phyloP scores from a whole-genome alignment of 2,888 invertebrate genomes.

The Phragmatobia fuliginosa region DNA sequence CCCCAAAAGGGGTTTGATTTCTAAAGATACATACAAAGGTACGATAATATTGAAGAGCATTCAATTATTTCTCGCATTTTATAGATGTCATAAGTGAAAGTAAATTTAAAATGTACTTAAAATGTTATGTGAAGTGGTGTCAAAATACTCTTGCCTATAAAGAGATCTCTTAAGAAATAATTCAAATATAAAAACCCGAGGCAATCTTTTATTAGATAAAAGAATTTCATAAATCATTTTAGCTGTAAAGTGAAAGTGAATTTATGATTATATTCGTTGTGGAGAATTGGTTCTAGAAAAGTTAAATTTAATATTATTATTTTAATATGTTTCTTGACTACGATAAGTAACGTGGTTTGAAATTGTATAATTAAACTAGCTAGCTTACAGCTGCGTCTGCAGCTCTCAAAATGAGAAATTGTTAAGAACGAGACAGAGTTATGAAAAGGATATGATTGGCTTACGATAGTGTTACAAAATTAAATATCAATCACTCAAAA shows the following conservation, averaged over 20 bases:
- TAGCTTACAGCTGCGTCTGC: no score
- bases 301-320: slow-evolving; percentile 35
- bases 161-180: slow-evolving; percentile 38
- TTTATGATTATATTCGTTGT: slow-evolving; percentile 48
- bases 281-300: slow-evolving; percentile 37
- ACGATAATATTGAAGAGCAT: neutral
- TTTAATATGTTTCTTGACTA: slow-evolving; percentile 9
- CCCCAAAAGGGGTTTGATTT: no score
- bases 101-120: slow-evolving; percentile 1
- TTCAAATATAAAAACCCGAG: slow-evolving; percentile 46
- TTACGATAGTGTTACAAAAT: no score
- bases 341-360: neutral
- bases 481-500: no score
- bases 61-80: neutral
- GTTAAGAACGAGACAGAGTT: no score
- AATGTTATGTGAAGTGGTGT: slow-evolving; percentile 14
- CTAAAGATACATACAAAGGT: no score
- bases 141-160: slow-evolving; percentile 39
- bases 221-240: slow-evolving; percentile 51
- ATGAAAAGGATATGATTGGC: no score
- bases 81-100: neutral
- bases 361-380: no score
- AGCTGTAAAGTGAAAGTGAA: slow-evolving; percentile 39
- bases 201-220: slow-evolving; percentile 52
- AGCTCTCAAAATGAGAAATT: no score